These are phyloP conservation scores for Gambusia holbrooki DNA, from an alignment of 2,113 vertebrate genomes.

Conservation along the genomic window DNA sequence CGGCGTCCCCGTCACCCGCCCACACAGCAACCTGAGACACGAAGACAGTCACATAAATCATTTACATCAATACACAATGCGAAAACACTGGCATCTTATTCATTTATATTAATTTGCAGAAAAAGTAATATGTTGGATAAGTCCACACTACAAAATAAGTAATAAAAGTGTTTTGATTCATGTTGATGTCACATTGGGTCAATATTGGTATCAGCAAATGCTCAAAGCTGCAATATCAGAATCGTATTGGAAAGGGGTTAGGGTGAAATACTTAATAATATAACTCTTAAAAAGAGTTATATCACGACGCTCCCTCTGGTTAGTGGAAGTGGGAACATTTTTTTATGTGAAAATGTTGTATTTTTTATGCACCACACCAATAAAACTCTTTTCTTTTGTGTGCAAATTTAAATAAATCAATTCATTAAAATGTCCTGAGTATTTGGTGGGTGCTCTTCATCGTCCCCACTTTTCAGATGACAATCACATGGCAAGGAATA, in stretches of 20 bases:
- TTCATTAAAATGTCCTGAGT: background rate
- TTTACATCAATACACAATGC: background rate
- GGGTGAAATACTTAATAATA: no score
- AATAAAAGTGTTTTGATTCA: no score
- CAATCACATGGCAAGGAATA: conserved; percentile 47
- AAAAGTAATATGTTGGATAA: background rate
- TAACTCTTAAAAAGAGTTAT: no score
- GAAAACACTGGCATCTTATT: background rate
- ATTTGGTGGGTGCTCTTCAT: conserved; percentile 7
- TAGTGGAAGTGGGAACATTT: no score
- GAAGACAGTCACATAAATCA: background rate
- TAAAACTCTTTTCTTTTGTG: background rate
- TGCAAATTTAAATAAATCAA: background rate
- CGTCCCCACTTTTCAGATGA: background rate
- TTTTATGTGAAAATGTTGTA: no score
- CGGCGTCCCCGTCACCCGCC: conserved; percentile 85
- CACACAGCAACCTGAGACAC: conserved; percentile 81
- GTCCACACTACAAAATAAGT: no score
- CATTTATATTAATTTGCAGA: background rate
- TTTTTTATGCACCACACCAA: background rate
- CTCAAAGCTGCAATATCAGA: no score
- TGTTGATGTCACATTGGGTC: no score
- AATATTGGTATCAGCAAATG: no score
- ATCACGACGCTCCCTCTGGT: no score
- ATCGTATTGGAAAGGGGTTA: no score